Percentiles rank a stretch among this genome's conserved stretches.
Conservation (phyloP, 2,888 invertebrate genomes). For the Drosophila gaucha region DNA sequence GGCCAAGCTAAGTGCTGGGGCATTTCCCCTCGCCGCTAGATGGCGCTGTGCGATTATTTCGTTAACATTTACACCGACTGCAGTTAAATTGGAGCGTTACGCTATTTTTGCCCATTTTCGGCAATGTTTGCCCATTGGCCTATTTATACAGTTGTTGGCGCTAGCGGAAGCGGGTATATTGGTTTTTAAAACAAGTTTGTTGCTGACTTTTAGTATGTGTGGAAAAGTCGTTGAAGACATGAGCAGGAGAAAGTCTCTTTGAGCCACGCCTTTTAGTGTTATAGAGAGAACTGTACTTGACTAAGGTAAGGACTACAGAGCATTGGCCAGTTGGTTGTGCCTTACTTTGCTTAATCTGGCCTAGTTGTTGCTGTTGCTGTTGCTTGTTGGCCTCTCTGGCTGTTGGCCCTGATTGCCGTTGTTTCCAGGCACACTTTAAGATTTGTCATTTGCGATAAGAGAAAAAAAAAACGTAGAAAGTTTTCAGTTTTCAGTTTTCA, state of each 20-base stretch:
- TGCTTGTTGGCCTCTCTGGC: conserved; percentile 27
- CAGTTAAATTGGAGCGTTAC: conserved; percentile 60
- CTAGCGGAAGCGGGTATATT: conserved; percentile 3
- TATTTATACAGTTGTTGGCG: conserved; percentile 21
- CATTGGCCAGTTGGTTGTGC: not conserved
- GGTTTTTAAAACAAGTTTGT: not conserved
- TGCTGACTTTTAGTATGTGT: not conserved
- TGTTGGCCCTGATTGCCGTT: conserved; percentile 43
- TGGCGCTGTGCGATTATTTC: conserved; percentile 65
- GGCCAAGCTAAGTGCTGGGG: conserved; percentile 1
- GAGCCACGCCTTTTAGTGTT: too few species aligned
- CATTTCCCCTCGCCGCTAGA: conserved; percentile 38
- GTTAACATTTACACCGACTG: conserved; percentile 68
- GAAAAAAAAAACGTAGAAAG: conserved; percentile 10
- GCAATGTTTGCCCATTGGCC: conserved; percentile 47
- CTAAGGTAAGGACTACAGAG: too few species aligned
- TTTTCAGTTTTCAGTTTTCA: conserved; percentile 33
- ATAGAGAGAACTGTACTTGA: too few species aligned
- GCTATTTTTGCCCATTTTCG: conserved; percentile 47
- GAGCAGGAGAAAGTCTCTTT: too few species aligned
- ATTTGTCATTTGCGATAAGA: conserved; percentile 68
- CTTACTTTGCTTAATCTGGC: conserved; percentile 7
- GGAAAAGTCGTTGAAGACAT: too few species aligned
- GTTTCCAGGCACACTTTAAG: conserved; percentile 45
- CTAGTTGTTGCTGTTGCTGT: conserved; percentile 3